Conservation (phyloP, 1,140 invertebrate species). For the Brachionus plicatilis region DNA sequence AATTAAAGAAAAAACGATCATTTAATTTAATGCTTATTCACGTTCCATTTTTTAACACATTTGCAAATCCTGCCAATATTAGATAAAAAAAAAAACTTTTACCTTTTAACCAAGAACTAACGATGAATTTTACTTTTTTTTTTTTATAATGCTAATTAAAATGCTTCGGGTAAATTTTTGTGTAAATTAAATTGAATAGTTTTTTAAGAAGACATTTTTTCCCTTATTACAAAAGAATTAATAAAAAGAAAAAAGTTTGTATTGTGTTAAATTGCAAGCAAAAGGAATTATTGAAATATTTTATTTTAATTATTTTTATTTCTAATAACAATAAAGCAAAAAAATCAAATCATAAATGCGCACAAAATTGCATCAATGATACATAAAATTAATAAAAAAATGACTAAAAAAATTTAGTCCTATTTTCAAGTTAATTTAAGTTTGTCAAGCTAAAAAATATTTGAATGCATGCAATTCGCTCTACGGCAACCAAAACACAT, state of each 20-base stretch:
- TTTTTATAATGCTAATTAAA: not conserved
- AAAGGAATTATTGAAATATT: not conserved
- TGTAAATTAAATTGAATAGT: not conserved
- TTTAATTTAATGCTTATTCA: not conserved
- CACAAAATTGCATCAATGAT: conserved; percentile 11
- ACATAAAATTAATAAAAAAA: not conserved
- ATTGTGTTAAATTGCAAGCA: not conserved
- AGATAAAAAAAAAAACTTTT: not conserved
- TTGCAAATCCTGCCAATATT: not conserved
- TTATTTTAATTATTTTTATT: conserved; percentile 21
- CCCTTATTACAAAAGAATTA: not conserved
- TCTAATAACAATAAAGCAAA: not conserved
- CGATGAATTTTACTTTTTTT: not conserved
- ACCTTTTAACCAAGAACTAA: not conserved
- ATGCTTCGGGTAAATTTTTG: not conserved
- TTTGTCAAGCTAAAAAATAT: not conserved
- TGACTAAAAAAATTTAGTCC: not conserved
- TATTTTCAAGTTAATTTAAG: not conserved
- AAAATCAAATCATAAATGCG: not conserved
- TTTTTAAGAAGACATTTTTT: not conserved
- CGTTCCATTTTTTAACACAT: not conserved
- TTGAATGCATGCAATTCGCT: not conserved
- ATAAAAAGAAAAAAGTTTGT: not conserved
- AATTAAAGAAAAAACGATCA: not conserved
- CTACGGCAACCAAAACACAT: not conserved